A percentile compares a stretch with the other conserved stretches of the same genome.
These are phyloP conservation scores for Genyomyrus donnyi DNA, from an alignment of 2,113 vertebrate species.

Conservation along the genomic window DNA sequence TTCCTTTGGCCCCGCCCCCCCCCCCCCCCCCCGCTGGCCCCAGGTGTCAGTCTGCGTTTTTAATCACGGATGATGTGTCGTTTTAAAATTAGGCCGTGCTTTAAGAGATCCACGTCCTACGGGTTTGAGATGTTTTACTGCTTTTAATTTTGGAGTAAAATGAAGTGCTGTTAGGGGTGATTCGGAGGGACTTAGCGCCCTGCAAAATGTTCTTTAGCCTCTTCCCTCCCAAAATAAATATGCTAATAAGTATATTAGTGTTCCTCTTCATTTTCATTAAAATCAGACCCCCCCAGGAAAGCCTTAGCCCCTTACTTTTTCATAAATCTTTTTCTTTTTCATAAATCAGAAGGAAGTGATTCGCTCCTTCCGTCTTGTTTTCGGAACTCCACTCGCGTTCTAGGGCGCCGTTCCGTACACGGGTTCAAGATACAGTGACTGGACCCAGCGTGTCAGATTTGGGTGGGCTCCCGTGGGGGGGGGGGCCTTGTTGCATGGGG, in stretches of 20 bases:
- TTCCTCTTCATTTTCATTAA: neutral
- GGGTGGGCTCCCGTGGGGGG: neutral
- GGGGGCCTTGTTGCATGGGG: neutral
- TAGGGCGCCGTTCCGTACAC: neutral
- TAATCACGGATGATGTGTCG: neutral
- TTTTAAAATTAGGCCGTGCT: neutral
- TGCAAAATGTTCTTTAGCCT: neutral
- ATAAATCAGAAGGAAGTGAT: neutral
- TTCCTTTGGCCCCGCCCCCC: neutral
- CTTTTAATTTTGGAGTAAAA: neutral
- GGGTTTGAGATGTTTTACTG: neutral
- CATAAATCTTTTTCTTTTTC: neutral
- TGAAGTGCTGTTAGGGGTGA: neutral
- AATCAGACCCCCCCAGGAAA: neutral
- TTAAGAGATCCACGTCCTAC: neutral
- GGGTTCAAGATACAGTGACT: neutral
- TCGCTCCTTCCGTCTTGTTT: neutral
- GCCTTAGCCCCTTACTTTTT: neutral
- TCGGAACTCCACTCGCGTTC: neutral
- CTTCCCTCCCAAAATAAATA: neutral
- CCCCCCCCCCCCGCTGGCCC: neutral
- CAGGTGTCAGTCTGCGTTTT: neutral
- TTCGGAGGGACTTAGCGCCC: neutral
- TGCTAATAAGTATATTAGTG: neutral
- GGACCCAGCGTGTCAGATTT: neutral